Percentiles rank a stretch among this genome's conserved stretches.
Conservation (phyloP, 2,888 invertebrate genomes). For the Mythimna vitellina region DNA sequence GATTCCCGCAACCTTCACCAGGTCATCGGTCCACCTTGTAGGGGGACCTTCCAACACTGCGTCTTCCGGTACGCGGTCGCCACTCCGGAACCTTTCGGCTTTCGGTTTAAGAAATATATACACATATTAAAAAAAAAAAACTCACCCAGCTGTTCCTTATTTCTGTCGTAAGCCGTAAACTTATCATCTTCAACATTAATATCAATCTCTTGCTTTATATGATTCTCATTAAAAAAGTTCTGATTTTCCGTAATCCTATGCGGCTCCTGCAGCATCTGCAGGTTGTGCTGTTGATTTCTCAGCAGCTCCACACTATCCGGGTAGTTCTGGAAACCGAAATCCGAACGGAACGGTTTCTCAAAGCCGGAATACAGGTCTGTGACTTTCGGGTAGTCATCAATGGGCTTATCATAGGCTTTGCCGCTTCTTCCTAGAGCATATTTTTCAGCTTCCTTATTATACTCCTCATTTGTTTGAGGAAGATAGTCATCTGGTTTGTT, state of each 20-base stretch:
- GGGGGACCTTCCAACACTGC: too few relatives aligned
- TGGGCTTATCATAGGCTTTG: slow-evolving; percentile 79
- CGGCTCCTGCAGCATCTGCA: slow-evolving; percentile 82
- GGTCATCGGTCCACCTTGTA: too few relatives aligned
- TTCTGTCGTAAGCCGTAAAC: slow-evolving; percentile 76
- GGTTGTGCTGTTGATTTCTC: slow-evolving; percentile 83
- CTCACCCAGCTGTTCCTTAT: slow-evolving; percentile 80
- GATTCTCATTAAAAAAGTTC: slow-evolving; percentile 83
- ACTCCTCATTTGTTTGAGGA: slow-evolving; percentile 85
- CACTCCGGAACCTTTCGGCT: too few relatives aligned
- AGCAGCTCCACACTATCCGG: slow-evolving; percentile 79
- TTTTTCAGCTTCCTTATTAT: slow-evolving; percentile 85
- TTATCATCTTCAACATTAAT: slow-evolving; percentile 82
- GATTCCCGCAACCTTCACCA: too few relatives aligned
- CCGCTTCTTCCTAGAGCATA: slow-evolving; percentile 79
- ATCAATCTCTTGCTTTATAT: slow-evolving; percentile 85
- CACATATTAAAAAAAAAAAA: too few relatives aligned
- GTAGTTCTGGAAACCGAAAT: slow-evolving; percentile 69
- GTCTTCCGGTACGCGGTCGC: too few relatives aligned
- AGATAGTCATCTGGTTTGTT: slow-evolving; percentile 81
- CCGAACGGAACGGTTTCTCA: slow-evolving; percentile 68
- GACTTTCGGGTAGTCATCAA: slow-evolving; percentile 70
- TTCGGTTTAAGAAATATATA: too few relatives aligned
- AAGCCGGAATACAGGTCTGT: slow-evolving; percentile 57
- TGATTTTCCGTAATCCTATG: slow-evolving; percentile 81